Conservation (phyloP, 2,113 vertebrate species). For the Saguinus imperator region DNA sequence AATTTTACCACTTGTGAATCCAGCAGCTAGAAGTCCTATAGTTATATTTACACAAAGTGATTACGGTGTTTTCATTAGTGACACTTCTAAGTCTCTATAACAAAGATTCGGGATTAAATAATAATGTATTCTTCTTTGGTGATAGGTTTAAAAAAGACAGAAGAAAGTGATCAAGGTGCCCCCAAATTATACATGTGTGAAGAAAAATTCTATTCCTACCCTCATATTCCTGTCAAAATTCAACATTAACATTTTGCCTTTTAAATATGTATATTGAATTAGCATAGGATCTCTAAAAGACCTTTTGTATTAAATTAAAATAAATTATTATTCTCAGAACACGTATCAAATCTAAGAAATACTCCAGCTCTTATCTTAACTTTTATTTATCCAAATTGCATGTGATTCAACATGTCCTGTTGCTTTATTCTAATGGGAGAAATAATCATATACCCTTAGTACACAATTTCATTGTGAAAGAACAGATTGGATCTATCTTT, state of each 20-base stretch:
- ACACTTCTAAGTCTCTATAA: not conserved
- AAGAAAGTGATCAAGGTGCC: not conserved
- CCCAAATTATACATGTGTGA: not conserved
- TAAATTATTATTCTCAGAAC: slow-evolving; percentile 31
- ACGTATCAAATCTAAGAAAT: slow-evolving; percentile 3
- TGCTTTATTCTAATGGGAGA: slow-evolving; percentile 62
- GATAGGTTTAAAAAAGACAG: not conserved
- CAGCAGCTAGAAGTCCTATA: not conserved
- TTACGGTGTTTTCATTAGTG: slow-evolving; percentile 16
- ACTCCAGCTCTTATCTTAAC: slow-evolving; percentile 53
- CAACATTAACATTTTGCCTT: slow-evolving; percentile 42
- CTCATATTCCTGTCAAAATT: slow-evolving; percentile 47
- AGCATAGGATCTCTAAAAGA: slow-evolving; percentile 21
- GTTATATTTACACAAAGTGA: not conserved
- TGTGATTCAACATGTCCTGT: slow-evolving; percentile 68
- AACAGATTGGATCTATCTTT: slow-evolving; percentile 63
- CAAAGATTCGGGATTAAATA: not conserved
- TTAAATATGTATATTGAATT: slow-evolving; percentile 52
- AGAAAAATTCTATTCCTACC: slow-evolving; percentile 16
- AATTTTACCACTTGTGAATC: not conserved
- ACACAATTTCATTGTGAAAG: slow-evolving; percentile 61
- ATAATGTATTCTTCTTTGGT: not conserved
- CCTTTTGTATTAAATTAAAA: slow-evolving; percentile 45
- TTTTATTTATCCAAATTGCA: slow-evolving; percentile 73
- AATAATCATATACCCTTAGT: slow-evolving; percentile 55